Conservation (phyloP, 2,888 invertebrate genomes). For the Meliscaeva auricollis region DNA sequence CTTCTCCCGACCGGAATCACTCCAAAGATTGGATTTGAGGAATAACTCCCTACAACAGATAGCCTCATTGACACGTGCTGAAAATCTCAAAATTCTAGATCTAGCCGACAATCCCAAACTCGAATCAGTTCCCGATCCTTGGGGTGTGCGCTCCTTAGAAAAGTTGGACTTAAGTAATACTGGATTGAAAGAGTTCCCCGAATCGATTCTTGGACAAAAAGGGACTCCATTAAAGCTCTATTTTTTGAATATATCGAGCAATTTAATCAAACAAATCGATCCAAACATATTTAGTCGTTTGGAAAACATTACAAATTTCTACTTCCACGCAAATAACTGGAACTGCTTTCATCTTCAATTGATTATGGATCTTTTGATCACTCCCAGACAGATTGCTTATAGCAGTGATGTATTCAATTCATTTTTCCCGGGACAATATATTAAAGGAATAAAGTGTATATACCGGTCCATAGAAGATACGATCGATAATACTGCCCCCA, state of each 20-base stretch:
- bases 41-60: constrained; percentile 81
- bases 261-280: constrained; percentile 80
- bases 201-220: constrained; percentile 77
- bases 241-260: constrained; percentile 80
- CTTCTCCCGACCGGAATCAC: constrained; percentile 79
- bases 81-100: constrained; percentile 78
- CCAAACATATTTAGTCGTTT: constrained; percentile 78
- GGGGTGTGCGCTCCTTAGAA: constrained; percentile 79
- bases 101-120: constrained; percentile 80
- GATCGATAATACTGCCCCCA: not conserved
- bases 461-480: constrained; percentile 78
- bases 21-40: constrained; percentile 79
- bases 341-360: constrained; percentile 80
- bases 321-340: constrained; percentile 81
- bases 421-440: constrained; percentile 80
- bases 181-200: constrained; percentile 78
- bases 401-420: constrained; percentile 77
- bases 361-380: constrained; percentile 80
- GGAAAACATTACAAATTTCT: constrained; percentile 79
- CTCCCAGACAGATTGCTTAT: constrained; percentile 78
- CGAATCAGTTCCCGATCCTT: constrained; percentile 78
- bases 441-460: constrained; percentile 81
- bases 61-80: constrained; percentile 79
- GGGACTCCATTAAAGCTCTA: constrained; percentile 73
- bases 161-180: constrained; percentile 81